phyloP scores from a whole-genome alignment of 2,888 invertebrate genomes.

The Caenorhabditis panamensis region DNA sequence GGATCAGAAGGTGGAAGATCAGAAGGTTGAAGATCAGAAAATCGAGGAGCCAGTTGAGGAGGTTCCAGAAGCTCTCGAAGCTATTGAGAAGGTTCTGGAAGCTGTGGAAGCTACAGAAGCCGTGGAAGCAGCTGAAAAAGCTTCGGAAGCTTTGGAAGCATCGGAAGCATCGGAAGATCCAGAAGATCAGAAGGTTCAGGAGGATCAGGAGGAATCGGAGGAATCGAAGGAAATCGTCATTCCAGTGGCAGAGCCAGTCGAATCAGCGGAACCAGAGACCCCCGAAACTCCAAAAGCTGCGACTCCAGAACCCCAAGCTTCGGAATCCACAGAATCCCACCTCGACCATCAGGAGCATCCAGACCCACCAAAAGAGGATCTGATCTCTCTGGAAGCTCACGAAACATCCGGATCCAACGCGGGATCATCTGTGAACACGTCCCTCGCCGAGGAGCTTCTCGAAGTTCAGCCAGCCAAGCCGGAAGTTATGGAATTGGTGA shows the following conservation, averaged over 20 bases:
- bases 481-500: constrained; percentile 33
- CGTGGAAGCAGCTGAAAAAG: background rate
- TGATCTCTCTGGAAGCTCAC: constrained; percentile 6
- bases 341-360: no score
- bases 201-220: constrained; percentile 1
- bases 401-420: constrained; percentile 29
- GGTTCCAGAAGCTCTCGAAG: constrained; percentile 13
- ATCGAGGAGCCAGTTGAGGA: background rate
- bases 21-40: background rate
- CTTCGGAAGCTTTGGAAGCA: background rate
- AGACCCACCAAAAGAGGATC: constrained; percentile 15
- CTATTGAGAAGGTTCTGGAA: no score
- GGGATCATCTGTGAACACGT: constrained; percentile 29
- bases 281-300: no score
- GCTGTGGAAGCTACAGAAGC: background rate
- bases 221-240: background rate
- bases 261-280: no score
- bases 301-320: no score
- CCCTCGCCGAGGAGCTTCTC: constrained; percentile 40
- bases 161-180: background rate
- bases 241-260: background rate
- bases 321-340: no score
- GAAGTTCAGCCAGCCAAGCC: constrained; percentile 3
- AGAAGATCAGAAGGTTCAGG: background rate
- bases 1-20: background rate